Evolutionary conservation across 2,797 vertebrate genomes (phyloP).

Genomic region (Odontamblyopus rebecca): DNA sequence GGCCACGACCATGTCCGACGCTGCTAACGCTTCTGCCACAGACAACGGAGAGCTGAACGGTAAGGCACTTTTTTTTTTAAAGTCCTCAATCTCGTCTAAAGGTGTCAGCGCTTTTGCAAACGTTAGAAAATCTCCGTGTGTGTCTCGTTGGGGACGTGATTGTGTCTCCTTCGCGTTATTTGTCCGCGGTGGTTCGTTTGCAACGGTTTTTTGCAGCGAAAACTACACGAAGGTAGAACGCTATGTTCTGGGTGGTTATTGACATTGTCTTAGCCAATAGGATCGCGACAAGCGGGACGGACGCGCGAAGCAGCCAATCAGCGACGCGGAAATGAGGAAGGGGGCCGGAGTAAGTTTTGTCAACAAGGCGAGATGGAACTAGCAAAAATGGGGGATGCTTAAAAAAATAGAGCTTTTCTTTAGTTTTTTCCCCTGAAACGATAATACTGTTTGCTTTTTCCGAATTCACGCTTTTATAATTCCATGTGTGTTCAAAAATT

Average conservation of each 20-base stretch:
- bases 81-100: rapidly evolving
- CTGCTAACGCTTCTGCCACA: conserved; percentile 62
- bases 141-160: rapidly evolving
- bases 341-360: conserved; percentile 57
- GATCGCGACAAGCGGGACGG: conserved; percentile 16
- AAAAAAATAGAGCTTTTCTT: conserved; percentile 1
- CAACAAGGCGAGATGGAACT: conserved; percentile 68
- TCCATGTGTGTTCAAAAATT: neutral
- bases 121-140: neutral
- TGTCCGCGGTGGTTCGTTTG: neutral
- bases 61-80: conserved; percentile 40
- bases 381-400: conserved; percentile 28
- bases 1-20: conserved; percentile 70
- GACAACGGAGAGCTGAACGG: conserved; percentile 81
- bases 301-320: conserved; percentile 48
- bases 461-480: no score
- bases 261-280: conserved; percentile 58
- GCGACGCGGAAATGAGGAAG: neutral
- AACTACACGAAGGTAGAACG: conserved; percentile 37
- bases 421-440: neutral
- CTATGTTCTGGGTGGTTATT: conserved; percentile 48
- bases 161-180: conserved; percentile 10
- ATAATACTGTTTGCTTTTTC: neutral
- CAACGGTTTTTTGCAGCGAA: neutral
- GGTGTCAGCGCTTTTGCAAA: neutral